Percentiles rank a stretch among this genome's conserved stretches.
These are phyloP conservation scores for Exephanes ischioxanthus DNA, from an alignment of 2,888 invertebrate species.

Conservation along the genomic window DNA sequence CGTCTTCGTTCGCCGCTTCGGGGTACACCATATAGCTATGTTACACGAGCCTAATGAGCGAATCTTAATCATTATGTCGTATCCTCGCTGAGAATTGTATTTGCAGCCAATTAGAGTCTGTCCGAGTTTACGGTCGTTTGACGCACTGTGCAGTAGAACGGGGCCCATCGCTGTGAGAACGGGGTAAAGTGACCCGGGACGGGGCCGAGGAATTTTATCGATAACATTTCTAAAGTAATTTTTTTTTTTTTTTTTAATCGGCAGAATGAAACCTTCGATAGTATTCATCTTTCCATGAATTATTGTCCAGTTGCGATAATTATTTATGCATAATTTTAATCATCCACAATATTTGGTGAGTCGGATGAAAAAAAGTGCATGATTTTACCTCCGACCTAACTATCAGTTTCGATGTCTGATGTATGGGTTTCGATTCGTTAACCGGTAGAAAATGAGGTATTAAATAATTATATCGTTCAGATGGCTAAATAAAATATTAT, in stretches of 20 bases:
- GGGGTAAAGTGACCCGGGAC: not conserved
- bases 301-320: not conserved
- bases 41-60: slow-evolving; percentile 61
- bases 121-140: slow-evolving; percentile 57
- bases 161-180: slow-evolving; percentile 10
- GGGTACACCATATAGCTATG: slow-evolving; percentile 30
- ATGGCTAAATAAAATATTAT: not conserved
- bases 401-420: not conserved
- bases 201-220: not conserved
- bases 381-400: not conserved
- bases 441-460: not conserved
- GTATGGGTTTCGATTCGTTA: not conserved
- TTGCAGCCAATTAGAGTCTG: slow-evolving; percentile 62
- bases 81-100: slow-evolving; percentile 59
- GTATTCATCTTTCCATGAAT: not conserved
- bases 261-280: not conserved
- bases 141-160: slow-evolving; percentile 21
- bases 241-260: too few species aligned
- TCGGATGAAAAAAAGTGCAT: not conserved
- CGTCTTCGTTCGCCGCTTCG: slow-evolving; percentile 62
- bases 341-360: not conserved
- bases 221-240: not conserved
- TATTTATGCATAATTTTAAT: not conserved
- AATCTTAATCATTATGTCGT: slow-evolving; percentile 64
- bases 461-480: not conserved